phyloP scores from a whole-genome alignment of 2,888 invertebrate genomes.

The Epistrophella euchroma region DNA sequence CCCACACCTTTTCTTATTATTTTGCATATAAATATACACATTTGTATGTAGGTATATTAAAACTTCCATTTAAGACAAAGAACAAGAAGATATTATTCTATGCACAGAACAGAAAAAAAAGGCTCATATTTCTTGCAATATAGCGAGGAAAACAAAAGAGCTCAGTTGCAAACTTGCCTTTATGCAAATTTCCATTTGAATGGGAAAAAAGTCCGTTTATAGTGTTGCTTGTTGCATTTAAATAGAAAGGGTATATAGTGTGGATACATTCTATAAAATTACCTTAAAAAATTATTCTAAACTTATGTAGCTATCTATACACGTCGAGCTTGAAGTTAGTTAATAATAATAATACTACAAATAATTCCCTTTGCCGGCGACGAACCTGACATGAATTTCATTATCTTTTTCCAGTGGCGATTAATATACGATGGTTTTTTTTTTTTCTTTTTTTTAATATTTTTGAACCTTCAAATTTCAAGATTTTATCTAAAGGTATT shows the following conservation, averaged over 20 bases:
- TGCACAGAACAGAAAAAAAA: constrained; percentile 50
- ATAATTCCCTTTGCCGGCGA: constrained; percentile 2
- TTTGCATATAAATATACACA: constrained; percentile 51
- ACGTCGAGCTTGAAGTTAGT: not conserved
- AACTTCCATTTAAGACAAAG: constrained; percentile 64
- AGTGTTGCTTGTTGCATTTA: constrained; percentile 59
- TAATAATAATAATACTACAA: not conserved
- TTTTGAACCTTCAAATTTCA: constrained; percentile 1
- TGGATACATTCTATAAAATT: constrained; percentile 32
- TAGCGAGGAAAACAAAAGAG: constrained; percentile 64
- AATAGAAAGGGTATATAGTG: constrained; percentile 27
- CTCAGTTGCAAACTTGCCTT: constrained; percentile 60
- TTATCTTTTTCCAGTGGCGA: not conserved
- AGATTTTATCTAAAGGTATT: not conserved
- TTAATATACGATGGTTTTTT: not conserved
- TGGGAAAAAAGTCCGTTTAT: constrained; percentile 52
- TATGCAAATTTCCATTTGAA: constrained; percentile 64
- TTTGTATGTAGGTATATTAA: constrained; percentile 3
- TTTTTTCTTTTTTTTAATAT: constrained; percentile 17
- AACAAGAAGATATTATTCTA: constrained; percentile 48
- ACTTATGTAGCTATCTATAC: not conserved
- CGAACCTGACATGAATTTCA: constrained; percentile 38
- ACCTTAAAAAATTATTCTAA: constrained; percentile 32
- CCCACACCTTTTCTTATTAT: constrained; percentile 69
- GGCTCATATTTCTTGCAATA: constrained; percentile 61